A percentile compares a stretch with the other conserved stretches of the same genome.
phyloP scores from a whole-genome alignment of 2,113 vertebrate genomes.

The Mobula hypostoma region DNA sequence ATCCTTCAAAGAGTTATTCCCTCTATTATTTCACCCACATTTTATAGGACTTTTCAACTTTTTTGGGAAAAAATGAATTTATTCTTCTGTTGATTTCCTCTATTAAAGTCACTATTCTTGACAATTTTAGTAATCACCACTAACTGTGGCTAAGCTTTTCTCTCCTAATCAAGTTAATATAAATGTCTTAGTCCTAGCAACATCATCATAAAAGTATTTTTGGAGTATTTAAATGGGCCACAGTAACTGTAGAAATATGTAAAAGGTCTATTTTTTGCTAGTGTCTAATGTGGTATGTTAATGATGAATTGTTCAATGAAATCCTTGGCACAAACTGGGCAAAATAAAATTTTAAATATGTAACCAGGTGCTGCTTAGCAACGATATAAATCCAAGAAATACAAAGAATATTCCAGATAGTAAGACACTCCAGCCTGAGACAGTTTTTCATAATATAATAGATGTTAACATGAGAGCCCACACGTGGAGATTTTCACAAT shows the following conservation, averaged over 20 bases:
- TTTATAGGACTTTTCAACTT: neutral
- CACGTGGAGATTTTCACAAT: neutral
- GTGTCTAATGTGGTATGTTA: neutral
- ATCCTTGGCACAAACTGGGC: neutral
- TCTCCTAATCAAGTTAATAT: neutral
- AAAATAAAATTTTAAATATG: constrained; percentile 14
- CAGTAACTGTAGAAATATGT: neutral
- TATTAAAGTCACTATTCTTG: neutral
- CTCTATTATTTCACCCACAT: neutral
- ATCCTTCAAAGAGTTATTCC: neutral
- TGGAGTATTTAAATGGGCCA: neutral
- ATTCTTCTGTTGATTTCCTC: neutral
- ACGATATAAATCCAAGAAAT: constrained; percentile 20
- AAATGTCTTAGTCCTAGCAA: neutral
- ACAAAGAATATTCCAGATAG: neutral
- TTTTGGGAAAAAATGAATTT: neutral
- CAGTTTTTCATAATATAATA: neutral
- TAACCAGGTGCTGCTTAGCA: neutral
- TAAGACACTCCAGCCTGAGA: constrained; percentile 2
- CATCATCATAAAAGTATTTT: neutral
- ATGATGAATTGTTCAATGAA: constrained; percentile 6
- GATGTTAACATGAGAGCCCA: neutral
- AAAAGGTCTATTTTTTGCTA: neutral
- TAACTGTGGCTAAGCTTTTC: neutral
- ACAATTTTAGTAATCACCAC: too few species aligned